Percentiles rank a stretch among this genome's conserved stretches.
Evolutionary conservation across 2,797 vertebrate species (phyloP).

Genomic region (Pogoniulus pusillus): DNA sequence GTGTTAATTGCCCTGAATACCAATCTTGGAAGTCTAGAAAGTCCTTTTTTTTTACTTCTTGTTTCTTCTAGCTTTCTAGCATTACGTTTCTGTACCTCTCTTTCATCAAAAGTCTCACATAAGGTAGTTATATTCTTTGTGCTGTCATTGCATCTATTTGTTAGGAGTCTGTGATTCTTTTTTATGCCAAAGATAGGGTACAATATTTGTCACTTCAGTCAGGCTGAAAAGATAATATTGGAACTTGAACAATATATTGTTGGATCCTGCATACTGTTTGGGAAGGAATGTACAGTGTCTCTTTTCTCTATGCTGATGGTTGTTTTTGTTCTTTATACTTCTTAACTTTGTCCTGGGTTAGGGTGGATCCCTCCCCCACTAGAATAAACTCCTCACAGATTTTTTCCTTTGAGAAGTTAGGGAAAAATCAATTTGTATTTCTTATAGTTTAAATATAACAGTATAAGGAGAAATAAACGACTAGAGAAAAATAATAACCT

Average conservation of each 20-base stretch:
- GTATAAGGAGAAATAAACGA: too few species aligned
- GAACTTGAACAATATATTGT: background rate
- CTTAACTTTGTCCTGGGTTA: too few species aligned
- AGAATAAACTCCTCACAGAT: too few species aligned
- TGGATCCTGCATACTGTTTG: background rate
- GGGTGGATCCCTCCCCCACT: too few species aligned
- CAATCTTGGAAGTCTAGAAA: background rate
- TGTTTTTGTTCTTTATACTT: background rate
- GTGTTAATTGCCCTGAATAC: slow-evolving; percentile 54
- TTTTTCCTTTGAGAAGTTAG: too few species aligned
- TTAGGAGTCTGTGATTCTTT: background rate
- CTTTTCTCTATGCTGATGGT: background rate
- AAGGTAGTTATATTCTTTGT: background rate
- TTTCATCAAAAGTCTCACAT: background rate
- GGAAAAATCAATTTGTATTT: too few species aligned
- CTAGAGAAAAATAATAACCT: too few species aligned
- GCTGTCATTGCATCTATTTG: background rate
- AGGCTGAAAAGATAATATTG: background rate
- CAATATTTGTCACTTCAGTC: background rate
- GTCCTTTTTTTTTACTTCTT: slow-evolving; percentile 33
- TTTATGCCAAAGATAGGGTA: background rate
- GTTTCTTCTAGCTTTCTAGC: background rate
- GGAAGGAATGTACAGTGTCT: background rate
- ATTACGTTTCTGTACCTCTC: background rate
- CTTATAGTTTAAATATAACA: too few species aligned